Conservation (phyloP, 2,888 invertebrate genomes). For the Raillietiella orientalis region DNA sequence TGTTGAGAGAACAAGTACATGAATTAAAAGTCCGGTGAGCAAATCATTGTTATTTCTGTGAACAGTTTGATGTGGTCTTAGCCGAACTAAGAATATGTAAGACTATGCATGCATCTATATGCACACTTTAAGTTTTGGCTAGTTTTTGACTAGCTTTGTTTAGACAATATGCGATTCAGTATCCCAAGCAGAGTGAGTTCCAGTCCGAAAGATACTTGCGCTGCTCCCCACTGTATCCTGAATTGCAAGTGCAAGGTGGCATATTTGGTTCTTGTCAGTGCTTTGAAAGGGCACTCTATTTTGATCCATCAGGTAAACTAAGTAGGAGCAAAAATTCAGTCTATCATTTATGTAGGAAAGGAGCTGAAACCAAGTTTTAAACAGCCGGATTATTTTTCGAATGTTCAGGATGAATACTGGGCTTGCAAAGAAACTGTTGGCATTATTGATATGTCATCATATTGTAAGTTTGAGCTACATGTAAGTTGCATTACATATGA, state of each 20-base stretch:
- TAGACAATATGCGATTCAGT: conserved; percentile 17
- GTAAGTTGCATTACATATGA: conserved; percentile 17
- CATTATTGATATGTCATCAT: conserved; percentile 42
- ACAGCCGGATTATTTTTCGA: conserved; percentile 31
- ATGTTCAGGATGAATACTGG: conserved; percentile 30
- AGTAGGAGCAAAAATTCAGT: conserved; percentile 6
- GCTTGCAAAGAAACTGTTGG: conserved; percentile 41
- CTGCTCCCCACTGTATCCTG: conserved; percentile 31
- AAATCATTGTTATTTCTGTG: too few relatives aligned
- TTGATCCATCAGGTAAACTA: conserved; percentile 22
- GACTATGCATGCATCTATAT: too few relatives aligned
- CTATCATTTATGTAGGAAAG: too few relatives aligned
- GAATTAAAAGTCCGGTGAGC: conserved; percentile 25
- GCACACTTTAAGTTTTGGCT: too few relatives aligned
- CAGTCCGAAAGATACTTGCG: conserved; percentile 23
- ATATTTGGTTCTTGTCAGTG: conserved; percentile 35
- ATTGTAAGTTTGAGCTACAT: conserved; percentile 36
- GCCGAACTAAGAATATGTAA: too few relatives aligned
- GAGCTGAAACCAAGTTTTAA: conserved; percentile 27
- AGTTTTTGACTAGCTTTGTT: conserved; percentile 4
- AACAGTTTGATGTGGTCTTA: too few relatives aligned
- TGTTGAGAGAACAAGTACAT: conserved; percentile 23
- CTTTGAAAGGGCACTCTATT: conserved; percentile 32
- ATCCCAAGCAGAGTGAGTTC: conserved; percentile 16
- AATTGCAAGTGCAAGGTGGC: conserved; percentile 25